phyloP scores from a whole-genome alignment of 2,888 invertebrate genomes.

The Caenorhabditis becei region DNA sequence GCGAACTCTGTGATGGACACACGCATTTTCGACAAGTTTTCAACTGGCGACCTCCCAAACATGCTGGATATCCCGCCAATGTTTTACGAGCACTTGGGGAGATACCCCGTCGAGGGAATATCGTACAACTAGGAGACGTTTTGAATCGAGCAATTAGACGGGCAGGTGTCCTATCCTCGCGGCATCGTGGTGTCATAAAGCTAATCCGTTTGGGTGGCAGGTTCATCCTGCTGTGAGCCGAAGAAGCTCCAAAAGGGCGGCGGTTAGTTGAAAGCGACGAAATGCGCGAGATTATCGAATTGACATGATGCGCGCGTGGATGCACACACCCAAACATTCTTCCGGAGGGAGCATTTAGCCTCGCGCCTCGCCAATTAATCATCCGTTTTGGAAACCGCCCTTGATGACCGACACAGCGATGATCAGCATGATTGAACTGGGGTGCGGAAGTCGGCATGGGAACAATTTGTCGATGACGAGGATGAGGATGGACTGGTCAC shows the following conservation, averaged over 20 bases:
- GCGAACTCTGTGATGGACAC: constrained; percentile 26
- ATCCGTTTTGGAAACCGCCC: constrained; percentile 17
- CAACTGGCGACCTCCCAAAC: constrained; percentile 1
- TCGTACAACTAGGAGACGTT: constrained; percentile 1
- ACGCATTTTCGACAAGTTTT: constrained; percentile 33
- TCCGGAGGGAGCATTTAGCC: constrained; percentile 55
- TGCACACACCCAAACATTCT: constrained; percentile 23
- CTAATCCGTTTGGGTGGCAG: constrained; percentile 16
- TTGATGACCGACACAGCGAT: constrained; percentile 6
- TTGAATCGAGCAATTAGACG: constrained; percentile 23
- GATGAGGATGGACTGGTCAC: constrained; percentile 35
- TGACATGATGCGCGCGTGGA: constrained; percentile 27
- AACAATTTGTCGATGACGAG: constrained; percentile 29
- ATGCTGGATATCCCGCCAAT: constrained; percentile 4
- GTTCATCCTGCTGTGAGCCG: constrained; percentile 4
- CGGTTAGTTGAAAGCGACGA: constrained; percentile 49
- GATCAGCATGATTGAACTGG: constrained; percentile 26
- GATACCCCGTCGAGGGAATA: constrained; percentile 32
- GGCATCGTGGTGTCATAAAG: constrained; percentile 15
- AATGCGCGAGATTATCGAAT: constrained; percentile 54
- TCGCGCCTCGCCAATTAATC: constrained; percentile 46
- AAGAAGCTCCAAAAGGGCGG: constrained; percentile 5
- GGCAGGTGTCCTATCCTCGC: constrained; percentile 7
- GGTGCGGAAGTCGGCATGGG: not conserved
- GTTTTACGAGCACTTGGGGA: constrained; percentile 30